These are phyloP conservation scores for Lasioglossum pauxillum DNA, from an alignment of 2,888 invertebrate genomes.

Conservation along the genomic window DNA sequence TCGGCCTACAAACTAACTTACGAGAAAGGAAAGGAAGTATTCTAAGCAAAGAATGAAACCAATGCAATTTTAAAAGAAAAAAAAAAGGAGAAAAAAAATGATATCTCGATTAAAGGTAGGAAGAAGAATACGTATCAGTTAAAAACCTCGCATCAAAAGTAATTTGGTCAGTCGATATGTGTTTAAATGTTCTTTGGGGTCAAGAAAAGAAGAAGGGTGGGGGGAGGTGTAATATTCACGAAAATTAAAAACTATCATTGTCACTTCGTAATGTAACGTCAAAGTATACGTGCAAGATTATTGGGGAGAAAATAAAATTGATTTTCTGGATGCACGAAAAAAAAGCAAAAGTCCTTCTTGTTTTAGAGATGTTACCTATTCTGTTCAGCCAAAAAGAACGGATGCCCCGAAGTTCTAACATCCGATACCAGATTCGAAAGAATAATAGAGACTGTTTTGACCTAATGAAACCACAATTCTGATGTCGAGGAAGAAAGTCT, in stretches of 20 bases:
- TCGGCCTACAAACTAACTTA: slow-evolving; percentile 46
- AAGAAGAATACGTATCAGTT: slow-evolving; percentile 40
- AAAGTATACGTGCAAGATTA: background rate
- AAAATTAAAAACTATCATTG: slow-evolving; percentile 49
- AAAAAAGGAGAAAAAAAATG: background rate
- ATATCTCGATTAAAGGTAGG: slow-evolving; percentile 35
- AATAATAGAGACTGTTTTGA: background rate
- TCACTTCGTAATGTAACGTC: slow-evolving; percentile 31
- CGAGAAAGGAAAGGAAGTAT: slow-evolving; percentile 24
- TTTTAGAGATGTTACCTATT: background rate
- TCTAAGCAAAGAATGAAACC: slow-evolving; percentile 36
- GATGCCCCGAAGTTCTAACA: background rate
- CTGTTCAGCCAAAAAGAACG: background rate
- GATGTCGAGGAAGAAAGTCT: slow-evolving; percentile 15
- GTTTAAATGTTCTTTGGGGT: slow-evolving; percentile 37
- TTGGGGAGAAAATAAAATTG: slow-evolving; percentile 14
- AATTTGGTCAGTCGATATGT: slow-evolving; percentile 51
- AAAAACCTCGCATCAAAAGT: slow-evolving; percentile 51
- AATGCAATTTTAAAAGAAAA: slow-evolving; percentile 30
- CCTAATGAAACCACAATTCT: slow-evolving; percentile 3
- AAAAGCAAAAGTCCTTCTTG: background rate
- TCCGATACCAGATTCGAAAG: background rate
- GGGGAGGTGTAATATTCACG: background rate
- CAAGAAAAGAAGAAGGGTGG: slow-evolving; percentile 14
- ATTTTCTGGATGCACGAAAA: background rate